Evolutionary conservation across 2,797 vertebrate genomes (phyloP).

Genomic region (Chiroxiphia lanceolata): DNA sequence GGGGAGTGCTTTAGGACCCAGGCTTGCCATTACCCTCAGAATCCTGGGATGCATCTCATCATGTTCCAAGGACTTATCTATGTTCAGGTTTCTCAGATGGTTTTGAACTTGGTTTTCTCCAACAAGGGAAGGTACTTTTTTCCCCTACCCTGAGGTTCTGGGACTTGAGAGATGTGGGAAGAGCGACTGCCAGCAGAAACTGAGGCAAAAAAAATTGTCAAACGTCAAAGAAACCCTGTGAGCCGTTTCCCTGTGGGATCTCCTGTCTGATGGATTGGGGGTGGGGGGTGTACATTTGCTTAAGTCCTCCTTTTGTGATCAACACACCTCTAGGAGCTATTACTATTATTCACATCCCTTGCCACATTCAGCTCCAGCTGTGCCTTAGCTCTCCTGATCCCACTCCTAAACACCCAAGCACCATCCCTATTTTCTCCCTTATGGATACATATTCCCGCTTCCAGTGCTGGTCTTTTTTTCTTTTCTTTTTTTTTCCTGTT

Average conservation of each 20-base stretch:
- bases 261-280: not conserved
- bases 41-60: too few relatives aligned
- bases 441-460: not conserved
- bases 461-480: not conserved
- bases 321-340: not conserved
- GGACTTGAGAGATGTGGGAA: not conserved
- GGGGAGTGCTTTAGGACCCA: not conserved
- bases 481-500: too few relatives aligned
- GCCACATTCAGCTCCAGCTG: not conserved
- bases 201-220: not conserved
- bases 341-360: not conserved
- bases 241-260: not conserved
- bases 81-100: not conserved
- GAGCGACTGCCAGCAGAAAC: not conserved
- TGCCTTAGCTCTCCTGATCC: not conserved
- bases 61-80: not conserved
- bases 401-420: not conserved
- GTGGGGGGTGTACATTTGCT: fast-evolving
- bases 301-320: not conserved
- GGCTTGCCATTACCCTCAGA: not conserved
- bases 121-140: not conserved
- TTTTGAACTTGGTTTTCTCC: not conserved
- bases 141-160: not conserved
- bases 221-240: not conserved
- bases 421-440: not conserved